Percentiles rank a stretch among this genome's conserved stretches.
Conservation (phyloP, 2,888 invertebrate species). For the Pimpla rufipes region DNA sequence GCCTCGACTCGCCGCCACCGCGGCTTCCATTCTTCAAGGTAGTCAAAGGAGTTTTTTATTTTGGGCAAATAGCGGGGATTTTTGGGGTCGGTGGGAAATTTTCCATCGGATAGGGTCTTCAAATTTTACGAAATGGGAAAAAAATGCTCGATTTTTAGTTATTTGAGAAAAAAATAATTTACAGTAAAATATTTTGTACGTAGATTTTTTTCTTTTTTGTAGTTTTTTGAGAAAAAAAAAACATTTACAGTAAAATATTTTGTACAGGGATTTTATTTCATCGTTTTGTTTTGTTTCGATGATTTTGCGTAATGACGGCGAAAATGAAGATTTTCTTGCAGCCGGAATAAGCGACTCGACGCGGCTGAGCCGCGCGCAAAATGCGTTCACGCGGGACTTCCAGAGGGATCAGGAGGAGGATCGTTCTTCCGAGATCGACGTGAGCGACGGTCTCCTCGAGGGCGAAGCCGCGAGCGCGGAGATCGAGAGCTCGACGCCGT, state of each 20-base stretch:
- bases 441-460: conserved; percentile 65
- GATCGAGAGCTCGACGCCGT: conserved; percentile 69
- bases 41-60: too few species aligned
- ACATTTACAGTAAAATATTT: too few species aligned
- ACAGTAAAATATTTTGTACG: too few species aligned
- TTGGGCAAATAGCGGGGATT: too few species aligned
- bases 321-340: conserved; percentile 59
- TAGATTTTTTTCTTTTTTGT: too few species aligned
- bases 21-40: conserved; percentile 80
- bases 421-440: conserved; percentile 73
- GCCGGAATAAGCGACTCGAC: conserved; percentile 78
- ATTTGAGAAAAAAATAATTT: too few species aligned
- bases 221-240: too few species aligned
- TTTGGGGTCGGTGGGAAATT: too few species aligned
- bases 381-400: conserved; percentile 79
- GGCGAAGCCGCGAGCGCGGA: conserved; percentile 68
- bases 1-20: conserved; percentile 78
- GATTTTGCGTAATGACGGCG: conserved; percentile 28
- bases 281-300: conserved; percentile 8
- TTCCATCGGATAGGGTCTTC: too few species aligned
- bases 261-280: too few species aligned
- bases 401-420: conserved; percentile 78
- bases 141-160: too few species aligned
- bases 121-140: too few species aligned
- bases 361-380: conserved; percentile 80